Evolutionary conservation across 2,113 vertebrate species (phyloP).

Genomic region (Amphiprion percula): DNA sequence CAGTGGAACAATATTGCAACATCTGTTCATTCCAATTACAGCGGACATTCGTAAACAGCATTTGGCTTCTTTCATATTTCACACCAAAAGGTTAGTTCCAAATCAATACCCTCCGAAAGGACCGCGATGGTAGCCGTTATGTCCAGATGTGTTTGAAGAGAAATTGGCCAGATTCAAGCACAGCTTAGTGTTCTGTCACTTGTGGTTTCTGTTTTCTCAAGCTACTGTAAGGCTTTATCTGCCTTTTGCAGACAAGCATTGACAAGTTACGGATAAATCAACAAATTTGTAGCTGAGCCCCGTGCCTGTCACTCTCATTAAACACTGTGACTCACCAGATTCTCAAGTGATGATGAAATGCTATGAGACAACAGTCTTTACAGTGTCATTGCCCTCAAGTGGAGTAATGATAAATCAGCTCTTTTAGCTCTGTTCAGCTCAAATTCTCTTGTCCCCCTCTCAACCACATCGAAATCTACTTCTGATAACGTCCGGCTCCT

Average conservation of each 20-base stretch:
- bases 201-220: constrained; percentile 38
- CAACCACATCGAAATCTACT: constrained; percentile 59
- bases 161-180: constrained; percentile 63
- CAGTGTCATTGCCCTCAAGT: constrained; percentile 47
- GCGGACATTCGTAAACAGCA: constrained; percentile 68
- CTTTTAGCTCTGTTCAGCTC: constrained; percentile 48
- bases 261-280: constrained; percentile 62
- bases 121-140: constrained; percentile 47
- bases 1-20: constrained; percentile 63
- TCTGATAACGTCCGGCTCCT: constrained; percentile 54
- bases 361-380: constrained; percentile 54
- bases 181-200: constrained; percentile 38
- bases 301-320: constrained; percentile 59
- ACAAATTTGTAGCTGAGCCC: constrained; percentile 50
- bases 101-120: constrained; percentile 70
- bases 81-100: constrained; percentile 77
- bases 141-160: constrained; percentile 54
- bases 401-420: constrained; percentile 57
- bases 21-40: constrained; percentile 76
- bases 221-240: constrained; percentile 53
- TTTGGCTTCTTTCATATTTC: constrained; percentile 77
- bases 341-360: constrained; percentile 59
- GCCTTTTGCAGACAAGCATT: constrained; percentile 46
- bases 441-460: constrained; percentile 50
- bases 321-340: constrained; percentile 49